Conservation (phyloP, 2,113 vertebrate genomes). For the Eidolon helvum region DNA sequence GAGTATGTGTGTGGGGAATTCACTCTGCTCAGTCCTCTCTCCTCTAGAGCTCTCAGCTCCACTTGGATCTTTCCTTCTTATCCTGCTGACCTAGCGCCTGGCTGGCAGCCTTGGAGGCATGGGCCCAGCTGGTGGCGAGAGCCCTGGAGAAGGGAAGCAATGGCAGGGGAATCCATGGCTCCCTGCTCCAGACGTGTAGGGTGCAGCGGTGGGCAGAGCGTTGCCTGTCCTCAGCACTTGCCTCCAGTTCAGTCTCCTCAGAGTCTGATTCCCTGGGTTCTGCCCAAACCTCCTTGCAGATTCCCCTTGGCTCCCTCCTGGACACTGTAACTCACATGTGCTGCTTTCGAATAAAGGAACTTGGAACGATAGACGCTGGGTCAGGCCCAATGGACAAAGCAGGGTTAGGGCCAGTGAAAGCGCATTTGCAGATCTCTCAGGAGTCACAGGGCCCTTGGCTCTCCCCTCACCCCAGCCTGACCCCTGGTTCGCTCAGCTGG, state of each 20-base stretch:
- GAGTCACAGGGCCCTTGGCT: constrained; percentile 50
- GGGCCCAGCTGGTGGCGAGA: constrained; percentile 26
- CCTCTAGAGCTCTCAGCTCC: not conserved
- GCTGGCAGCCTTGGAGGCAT: constrained; percentile 40
- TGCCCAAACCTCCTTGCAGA: constrained; percentile 52
- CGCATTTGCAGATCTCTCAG: constrained; percentile 42
- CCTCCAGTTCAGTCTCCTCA: not conserved
- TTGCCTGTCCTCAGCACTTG: not conserved
- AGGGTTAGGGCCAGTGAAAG: constrained; percentile 54
- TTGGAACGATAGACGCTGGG: constrained; percentile 76
- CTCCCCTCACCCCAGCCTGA: not conserved
- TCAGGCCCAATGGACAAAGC: constrained; percentile 65
- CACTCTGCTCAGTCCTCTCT: not conserved
- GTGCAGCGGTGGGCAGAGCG: not conserved
- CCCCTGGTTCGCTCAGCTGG: not conserved
- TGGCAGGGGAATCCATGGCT: not conserved
- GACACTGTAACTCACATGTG: constrained; percentile 61
- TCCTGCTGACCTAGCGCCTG: constrained; percentile 26
- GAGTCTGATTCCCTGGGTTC: not conserved
- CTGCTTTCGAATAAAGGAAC: constrained; percentile 82
- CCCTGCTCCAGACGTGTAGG: not conserved
- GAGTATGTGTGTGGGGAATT: not conserved
- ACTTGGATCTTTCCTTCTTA: not conserved
- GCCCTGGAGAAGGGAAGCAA: not conserved
- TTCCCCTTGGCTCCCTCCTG: constrained; percentile 54